Evolutionary conservation across 2,888 invertebrate genomes (phyloP).

Genomic region (Chalcis sispes): DNA sequence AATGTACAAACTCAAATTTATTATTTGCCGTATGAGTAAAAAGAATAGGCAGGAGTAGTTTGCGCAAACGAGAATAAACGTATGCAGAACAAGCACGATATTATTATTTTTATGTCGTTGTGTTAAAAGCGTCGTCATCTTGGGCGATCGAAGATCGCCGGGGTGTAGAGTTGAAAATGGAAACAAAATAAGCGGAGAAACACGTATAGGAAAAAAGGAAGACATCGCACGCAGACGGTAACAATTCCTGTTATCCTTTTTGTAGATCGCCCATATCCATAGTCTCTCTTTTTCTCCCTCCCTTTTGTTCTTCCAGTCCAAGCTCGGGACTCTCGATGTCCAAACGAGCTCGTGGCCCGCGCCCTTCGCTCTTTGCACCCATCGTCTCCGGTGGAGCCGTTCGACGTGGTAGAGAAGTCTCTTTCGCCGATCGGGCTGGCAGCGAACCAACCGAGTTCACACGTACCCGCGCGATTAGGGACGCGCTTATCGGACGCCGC

Average conservation of each 20-base stretch:
- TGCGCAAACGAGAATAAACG: too few species aligned
- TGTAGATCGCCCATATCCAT: too few species aligned
- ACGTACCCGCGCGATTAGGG: conserved; percentile 52
- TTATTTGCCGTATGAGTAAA: too few species aligned
- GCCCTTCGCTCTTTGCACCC: not conserved
- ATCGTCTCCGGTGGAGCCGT: not conserved
- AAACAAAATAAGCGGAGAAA: not conserved
- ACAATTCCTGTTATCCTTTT: conserved; percentile 21
- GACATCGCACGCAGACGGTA: conserved; percentile 14
- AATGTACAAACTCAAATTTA: too few species aligned
- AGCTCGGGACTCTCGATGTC: not conserved
- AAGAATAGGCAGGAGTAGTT: too few species aligned
- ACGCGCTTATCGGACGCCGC: conserved; percentile 25
- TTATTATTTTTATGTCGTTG: too few species aligned
- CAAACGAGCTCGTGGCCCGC: not conserved
- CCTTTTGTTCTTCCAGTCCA: not conserved
- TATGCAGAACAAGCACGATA: too few species aligned
- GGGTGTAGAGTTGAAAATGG: not conserved
- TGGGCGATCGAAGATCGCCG: not conserved
- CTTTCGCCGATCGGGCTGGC: conserved; percentile 41
- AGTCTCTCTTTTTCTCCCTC: too few species aligned
- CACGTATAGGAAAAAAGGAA: not conserved
- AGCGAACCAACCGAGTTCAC: conserved; percentile 47
- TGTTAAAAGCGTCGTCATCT: not conserved
- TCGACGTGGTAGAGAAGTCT: not conserved